These are phyloP conservation scores for Anniella stebbinsi DNA, from an alignment of 2,797 vertebrate genomes.

Conservation along the genomic window DNA sequence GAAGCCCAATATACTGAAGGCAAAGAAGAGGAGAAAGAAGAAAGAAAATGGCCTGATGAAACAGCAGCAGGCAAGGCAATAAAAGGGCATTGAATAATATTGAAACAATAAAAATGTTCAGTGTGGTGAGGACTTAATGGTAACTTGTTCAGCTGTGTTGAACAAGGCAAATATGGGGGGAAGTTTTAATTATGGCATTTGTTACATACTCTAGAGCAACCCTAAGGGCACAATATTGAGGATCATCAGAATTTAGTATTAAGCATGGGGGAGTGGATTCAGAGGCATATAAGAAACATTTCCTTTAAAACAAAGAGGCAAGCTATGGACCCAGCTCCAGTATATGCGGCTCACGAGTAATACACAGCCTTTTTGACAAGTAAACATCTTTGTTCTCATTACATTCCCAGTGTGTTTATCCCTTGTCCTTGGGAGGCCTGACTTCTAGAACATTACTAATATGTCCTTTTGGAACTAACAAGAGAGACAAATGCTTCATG, in stretches of 20 bases:
- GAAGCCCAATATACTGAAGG: neutral
- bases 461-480: neutral
- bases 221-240: neutral
- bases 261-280: neutral
- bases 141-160: neutral
- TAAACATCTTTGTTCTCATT: constrained; percentile 10
- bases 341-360: neutral
- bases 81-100: neutral
- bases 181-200: neutral
- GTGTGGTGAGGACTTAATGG: neutral
- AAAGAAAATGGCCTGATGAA: neutral
- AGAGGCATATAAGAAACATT: neutral
- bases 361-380: neutral
- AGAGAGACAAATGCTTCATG: neutral
- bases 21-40: neutral
- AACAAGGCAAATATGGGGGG: neutral
- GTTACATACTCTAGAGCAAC: neutral
- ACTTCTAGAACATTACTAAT: constrained; percentile 12
- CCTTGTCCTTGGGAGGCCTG: constrained; percentile 5
- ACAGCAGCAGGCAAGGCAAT: neutral
- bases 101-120: neutral
- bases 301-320: neutral
- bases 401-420: neutral
- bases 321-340: neutral
- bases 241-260: neutral